Conservation (phyloP, 2,888 invertebrate species). For the Serrognathus titanus region DNA sequence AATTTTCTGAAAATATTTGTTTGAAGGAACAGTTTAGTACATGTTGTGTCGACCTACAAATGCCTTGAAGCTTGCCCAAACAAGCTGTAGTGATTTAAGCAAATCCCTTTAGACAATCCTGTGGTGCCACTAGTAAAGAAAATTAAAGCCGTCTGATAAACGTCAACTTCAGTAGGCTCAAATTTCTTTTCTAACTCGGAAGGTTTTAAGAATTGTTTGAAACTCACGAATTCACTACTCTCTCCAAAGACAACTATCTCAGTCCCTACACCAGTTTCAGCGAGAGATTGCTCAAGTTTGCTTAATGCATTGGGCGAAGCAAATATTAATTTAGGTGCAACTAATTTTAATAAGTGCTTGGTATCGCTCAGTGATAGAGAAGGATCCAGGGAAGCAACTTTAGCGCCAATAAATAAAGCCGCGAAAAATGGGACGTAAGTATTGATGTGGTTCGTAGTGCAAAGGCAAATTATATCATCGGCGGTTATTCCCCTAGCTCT, state of each 20-base stretch:
- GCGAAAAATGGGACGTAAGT: constrained; percentile 50
- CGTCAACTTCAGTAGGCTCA: constrained; percentile 16
- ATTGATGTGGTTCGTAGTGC: constrained; percentile 50
- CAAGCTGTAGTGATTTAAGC: constrained; percentile 21
- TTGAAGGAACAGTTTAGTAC: no score
- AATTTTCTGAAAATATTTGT: no score
- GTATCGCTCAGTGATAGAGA: constrained; percentile 27
- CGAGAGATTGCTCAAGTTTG: constrained; percentile 10
- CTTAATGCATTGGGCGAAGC: constrained; percentile 9
- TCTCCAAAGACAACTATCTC: constrained; percentile 22
- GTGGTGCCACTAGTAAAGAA: constrained; percentile 33
- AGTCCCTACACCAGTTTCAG: background rate
- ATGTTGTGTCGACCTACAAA: background rate
- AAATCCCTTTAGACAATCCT: constrained; percentile 31
- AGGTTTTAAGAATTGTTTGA: constrained; percentile 6
- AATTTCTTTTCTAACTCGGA: constrained; percentile 16
- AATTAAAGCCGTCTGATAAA: constrained; percentile 23
- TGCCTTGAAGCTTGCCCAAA: no score
- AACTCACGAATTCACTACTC: constrained; percentile 1
- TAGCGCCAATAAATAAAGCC: constrained; percentile 47
- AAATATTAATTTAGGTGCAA: constrained; percentile 26
- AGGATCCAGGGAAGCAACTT: constrained; percentile 34
- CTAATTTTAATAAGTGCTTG: constrained; percentile 27
- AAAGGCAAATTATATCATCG: constrained; percentile 50
- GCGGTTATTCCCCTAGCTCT: constrained; percentile 42